These are phyloP conservation scores for Heliopora coerulea DNA, from an alignment of 92 coral and sea anemone species.

Conservation along the genomic window DNA sequence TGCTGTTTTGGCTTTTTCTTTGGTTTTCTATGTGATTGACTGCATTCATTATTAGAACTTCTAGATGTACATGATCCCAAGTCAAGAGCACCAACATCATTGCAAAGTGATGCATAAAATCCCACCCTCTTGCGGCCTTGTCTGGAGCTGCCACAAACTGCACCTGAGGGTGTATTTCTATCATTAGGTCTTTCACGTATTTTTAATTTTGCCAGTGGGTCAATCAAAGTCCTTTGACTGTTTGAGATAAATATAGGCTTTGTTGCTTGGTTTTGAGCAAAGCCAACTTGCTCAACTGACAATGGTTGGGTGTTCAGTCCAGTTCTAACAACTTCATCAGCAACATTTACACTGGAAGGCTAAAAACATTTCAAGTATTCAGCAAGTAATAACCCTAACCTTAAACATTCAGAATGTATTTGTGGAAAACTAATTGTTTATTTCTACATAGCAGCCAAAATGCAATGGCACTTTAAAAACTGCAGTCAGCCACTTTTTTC, in stretches of 20 bases:
- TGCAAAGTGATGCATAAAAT: conserved; percentile 36
- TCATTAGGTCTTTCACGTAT: background rate
- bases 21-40: background rate
- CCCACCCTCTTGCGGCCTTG: conserved; percentile 24
- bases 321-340: background rate
- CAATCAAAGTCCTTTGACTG: background rate
- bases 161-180: no score
- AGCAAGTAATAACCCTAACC: no score
- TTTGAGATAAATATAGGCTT: background rate
- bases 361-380: background rate
- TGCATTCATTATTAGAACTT: background rate
- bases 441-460: no score
- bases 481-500: background rate
- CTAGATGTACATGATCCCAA: background rate
- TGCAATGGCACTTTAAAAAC: no score
- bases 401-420: no score
- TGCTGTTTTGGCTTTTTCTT: background rate
- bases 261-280: background rate
- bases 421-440: no score
- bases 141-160: background rate
- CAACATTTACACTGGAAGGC: background rate
- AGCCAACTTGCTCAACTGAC: background rate
- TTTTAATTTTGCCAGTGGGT: conserved; percentile 3
- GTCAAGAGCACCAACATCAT: background rate
- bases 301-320: no score